phyloP scores from a whole-genome alignment of 2,888 invertebrate species.

The Bembecia ichneumoniformis region DNA sequence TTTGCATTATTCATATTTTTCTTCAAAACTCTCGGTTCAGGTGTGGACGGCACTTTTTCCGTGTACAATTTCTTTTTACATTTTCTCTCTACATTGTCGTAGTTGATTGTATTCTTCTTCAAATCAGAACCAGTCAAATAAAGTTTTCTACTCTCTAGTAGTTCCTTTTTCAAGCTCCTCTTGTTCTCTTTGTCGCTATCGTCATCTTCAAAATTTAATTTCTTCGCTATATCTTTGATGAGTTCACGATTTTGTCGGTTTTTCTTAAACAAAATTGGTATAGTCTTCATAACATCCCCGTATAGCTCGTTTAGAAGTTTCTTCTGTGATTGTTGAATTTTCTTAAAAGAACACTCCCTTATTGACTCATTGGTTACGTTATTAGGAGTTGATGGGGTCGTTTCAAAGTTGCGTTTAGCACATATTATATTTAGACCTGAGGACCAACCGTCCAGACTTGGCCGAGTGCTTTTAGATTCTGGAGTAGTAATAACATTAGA shows the following conservation, averaged over 20 bases:
- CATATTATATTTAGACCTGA: constrained; percentile 53
- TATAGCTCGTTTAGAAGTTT: constrained; percentile 65
- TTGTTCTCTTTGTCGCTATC: constrained; percentile 54
- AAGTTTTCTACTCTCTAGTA: constrained; percentile 36
- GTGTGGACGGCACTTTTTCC: constrained; percentile 43
- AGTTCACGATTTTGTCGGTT: constrained; percentile 33
- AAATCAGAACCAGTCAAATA: constrained; percentile 47
- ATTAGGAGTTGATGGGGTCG: constrained; percentile 46
- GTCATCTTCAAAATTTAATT: constrained; percentile 42
- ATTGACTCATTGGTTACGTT: constrained; percentile 49
- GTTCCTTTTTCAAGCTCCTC: constrained; percentile 20
- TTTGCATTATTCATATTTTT: constrained; percentile 41
- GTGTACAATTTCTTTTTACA: constrained; percentile 55
- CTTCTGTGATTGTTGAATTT: constrained; percentile 51
- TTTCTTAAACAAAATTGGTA: constrained; percentile 53
- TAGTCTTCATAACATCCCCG: constrained; percentile 70
- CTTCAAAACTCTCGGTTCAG: constrained; percentile 29
- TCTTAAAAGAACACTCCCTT: constrained; percentile 51
- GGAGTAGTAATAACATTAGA: constrained; percentile 25
- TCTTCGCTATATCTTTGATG: constrained; percentile 38
- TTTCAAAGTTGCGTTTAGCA: constrained; percentile 41
- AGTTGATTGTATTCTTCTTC: constrained; percentile 28
- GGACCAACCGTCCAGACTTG: constrained; percentile 55
- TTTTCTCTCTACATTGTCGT: constrained; percentile 33
- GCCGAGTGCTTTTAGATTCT: constrained; percentile 21